Evolutionary conservation across 1,140 invertebrate species (phyloP), one percentile per base, ranked within the genome.

Genomic region (Pachyrhynchus sulphureomaculatus): DNA sequence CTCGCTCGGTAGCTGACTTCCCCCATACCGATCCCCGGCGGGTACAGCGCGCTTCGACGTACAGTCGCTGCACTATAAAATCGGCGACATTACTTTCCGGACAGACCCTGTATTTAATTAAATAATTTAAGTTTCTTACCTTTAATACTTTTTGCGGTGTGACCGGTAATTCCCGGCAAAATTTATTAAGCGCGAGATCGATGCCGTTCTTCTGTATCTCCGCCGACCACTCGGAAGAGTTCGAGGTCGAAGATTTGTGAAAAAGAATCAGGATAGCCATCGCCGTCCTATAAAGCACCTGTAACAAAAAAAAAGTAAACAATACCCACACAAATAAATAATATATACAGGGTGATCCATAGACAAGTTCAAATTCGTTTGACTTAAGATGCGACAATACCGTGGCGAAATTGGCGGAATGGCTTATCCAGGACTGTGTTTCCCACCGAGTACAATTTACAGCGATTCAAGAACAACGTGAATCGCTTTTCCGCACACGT

Each of bases 221-320:
- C 60, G 83, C 83, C 79, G 84, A 85, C 88, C 87, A 91, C 75
- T 89, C 88, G 52, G 86, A 89, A 77, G 83, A 86, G 75, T 86
- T 83, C 62, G 86, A 78, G 34, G 85, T 83, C 68, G 88, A 87
- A 75, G 88, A 83, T 80, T 96, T 96, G 75, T 93, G 86, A 80
- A 94, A 96, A 52, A 94, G 83, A 73, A 93, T 88, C 61, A 97
- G 82, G 72, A 97, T 88, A 64, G 93, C 92, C 79, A 98, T 87
- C 61, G 90, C 88, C 67, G 93, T 87, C 72, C 95, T 85, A 80
- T 96, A 96, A 65, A 97, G 86, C 59, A 95, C 90, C 86, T 88
- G 73, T 26, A 78, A 73, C 9, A 64, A 65, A 48, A 44, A 54
- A 10, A 42, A 42, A 39, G n/a, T n/a, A n/a, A n/a, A 17, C 17